Base-by-base conservation (phyloP, 2,113 vertebrate species). In the Monarcha castaneiventris region DNA sequence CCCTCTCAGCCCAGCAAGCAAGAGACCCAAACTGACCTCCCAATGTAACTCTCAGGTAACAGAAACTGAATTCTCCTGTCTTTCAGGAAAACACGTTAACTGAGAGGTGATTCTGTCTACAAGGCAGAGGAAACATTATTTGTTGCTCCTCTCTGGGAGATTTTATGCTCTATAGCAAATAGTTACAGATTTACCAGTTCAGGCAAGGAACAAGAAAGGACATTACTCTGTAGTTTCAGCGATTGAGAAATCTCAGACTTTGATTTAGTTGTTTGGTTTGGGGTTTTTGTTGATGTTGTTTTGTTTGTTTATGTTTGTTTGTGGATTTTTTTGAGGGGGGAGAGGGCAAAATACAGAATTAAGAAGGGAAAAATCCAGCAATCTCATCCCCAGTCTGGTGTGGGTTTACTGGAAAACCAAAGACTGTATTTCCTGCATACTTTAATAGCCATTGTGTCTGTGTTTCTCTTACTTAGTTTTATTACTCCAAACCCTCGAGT, bases 301-400 rank as follows among this genome's bases (percentile, higher is more conserved):
- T 11, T 35, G 22, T 78, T 62, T 62, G 22, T 25, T 48, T 62
- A 18, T 81, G 29, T 32, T 4, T 39, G 8, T n/a, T 39, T 37
- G 15, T 3, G 21, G 7, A 7, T 44, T 4, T 23, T 61, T 51
- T 37, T 32, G 8, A 39, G 6, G 3, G 1, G 2, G 7, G 18
- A 33, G 13, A 35, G 2, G 7, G 2, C 37, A 67, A 85, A 94
- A 72, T 29, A 32, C 15, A 76, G 22, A 90, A 85, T 30, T 56
- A 75, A 3, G n/a, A 87, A 85, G 3, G 3, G 78, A 54, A 76
- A 81, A 67, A 4, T 1, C 1, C 37, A 69, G 5, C 9, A 48
- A 19, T 43, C 7, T 80, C 16, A 79, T 29, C 7, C 4, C 8
- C 2, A 63, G 5, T 10, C 33, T 59, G 29, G 1, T 69, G 19